Conservation (phyloP, 2,888 invertebrate genomes). For the Graphium colonna region DNA sequence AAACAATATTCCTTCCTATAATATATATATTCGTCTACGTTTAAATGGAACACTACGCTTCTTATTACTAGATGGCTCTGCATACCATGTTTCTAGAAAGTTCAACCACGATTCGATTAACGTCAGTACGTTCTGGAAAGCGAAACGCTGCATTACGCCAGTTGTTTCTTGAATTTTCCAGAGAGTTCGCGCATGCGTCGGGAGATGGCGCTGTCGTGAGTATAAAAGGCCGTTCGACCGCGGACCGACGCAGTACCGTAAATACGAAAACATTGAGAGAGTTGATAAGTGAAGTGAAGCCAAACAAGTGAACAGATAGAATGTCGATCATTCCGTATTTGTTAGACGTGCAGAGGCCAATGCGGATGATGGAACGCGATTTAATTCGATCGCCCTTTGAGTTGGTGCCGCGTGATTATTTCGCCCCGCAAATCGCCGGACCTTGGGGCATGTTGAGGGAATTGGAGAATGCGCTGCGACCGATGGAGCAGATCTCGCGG, state of each 20-base stretch:
- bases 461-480: constrained; percentile 42
- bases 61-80: constrained; percentile 44
- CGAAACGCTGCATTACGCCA: constrained; percentile 1
- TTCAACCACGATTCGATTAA: constrained; percentile 5
- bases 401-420: constrained; percentile 35
- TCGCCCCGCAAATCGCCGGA: constrained; percentile 33
- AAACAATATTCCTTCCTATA: too few relatives aligned
- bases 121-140: constrained; percentile 23
- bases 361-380: constrained; percentile 58
- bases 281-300: constrained; percentile 22
- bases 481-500: constrained; percentile 52
- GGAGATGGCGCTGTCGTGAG: constrained; percentile 42
- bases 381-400: constrained; percentile 42
- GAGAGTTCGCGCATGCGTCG: constrained; percentile 22
- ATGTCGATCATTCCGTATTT: constrained; percentile 60
- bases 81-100: neutral
- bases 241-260: constrained; percentile 17
- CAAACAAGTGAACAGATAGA: constrained; percentile 29
- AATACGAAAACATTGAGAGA: constrained; percentile 18
- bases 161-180: constrained; percentile 39
- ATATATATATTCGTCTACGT: too few relatives aligned
- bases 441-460: constrained; percentile 42
- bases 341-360: constrained; percentile 53
- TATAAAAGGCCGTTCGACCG: constrained; percentile 38
- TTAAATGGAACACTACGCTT: constrained; percentile 35